Base-by-base conservation (phyloP, 2,888 invertebrate genomes). In the Saturnia pavonia region DNA sequence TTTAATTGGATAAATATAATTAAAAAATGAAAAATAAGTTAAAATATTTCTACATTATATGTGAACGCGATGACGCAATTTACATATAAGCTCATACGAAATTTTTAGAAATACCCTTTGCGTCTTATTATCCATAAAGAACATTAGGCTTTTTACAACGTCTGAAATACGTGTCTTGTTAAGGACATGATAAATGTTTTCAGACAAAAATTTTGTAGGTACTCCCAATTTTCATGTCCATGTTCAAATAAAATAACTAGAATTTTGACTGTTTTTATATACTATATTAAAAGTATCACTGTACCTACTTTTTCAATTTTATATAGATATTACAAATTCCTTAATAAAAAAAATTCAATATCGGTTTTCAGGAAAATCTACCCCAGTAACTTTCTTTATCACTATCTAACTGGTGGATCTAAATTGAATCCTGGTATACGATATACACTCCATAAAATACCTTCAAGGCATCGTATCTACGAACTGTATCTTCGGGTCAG, bases 381-480 rank as follows among this genome's bases (percentile, higher is more conserved):
- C 63, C 71, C 60, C 27, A 34, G 71, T 51, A 42, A 68, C 68
- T 68, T 70, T 70, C 67, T 71, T 63, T 72, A 54, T 25, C 67
- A 60, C 82, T 91, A 92, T 91, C 92, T 84, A 79, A 83, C 83
- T 84, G 84, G 82, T 84, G 79, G 81, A 92, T 93, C 92, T 92
- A 92, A 92, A 92, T 93, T 92, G 91, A 92, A 92, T 92, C 88
- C 84, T 85, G 86, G 80, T 85, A 80, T 83, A 83, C 89, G 88
- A 85, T 86, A 84, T 80, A 82, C 84, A 85, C 84, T 86, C 85
- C 84, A 90, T 92, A 91, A 91, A 92, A 85, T 81, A 82, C 81
- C 74, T 73, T 72, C 70, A 72, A 75, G 78, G 74, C 76, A 71
- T 54, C 80, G 74, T 80, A 80, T 80, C 79, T 75, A 75, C 72